A percentile compares a stretch with the other conserved stretches of the same genome.
Conservation (phyloP, 2,113 vertebrate species). For the Stigmatopora argus region DNA sequence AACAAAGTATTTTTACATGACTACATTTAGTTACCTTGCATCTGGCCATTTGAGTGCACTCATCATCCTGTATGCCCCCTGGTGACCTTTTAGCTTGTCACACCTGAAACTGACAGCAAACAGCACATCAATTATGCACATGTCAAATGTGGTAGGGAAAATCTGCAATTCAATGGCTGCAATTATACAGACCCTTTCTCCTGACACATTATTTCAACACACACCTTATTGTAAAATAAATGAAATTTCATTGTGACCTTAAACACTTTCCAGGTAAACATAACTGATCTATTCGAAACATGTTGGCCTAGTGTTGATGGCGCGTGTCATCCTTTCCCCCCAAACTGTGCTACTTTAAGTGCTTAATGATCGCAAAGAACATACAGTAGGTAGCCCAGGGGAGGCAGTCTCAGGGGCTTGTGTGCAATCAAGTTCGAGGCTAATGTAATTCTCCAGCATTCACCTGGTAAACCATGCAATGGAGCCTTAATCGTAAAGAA, state of each 20-base stretch:
- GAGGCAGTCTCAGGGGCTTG: conserved; percentile 14
- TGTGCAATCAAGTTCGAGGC: conserved; percentile 10
- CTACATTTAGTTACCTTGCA: too few species aligned
- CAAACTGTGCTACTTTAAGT: background rate
- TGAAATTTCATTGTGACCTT: conserved; percentile 6
- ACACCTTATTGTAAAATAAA: background rate
- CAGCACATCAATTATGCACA: background rate
- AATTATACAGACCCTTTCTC: conserved; percentile 1
- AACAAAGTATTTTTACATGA: too few species aligned
- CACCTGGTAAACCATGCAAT: background rate
- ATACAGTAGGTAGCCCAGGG: background rate
- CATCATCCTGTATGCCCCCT: too few species aligned
- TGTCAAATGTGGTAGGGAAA: conserved; percentile 7
- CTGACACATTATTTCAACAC: background rate
- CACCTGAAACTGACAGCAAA: too few species aligned
- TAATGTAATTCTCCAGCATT: conserved; percentile 12
- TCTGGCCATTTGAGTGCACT: too few species aligned
- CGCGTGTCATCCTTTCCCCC: background rate
- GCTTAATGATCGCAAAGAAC: conserved; percentile 6
- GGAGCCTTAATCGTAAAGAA: conserved; percentile 23
- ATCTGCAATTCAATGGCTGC: conserved; percentile 14
- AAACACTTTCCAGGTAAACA: background rate
- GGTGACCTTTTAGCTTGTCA: too few species aligned
- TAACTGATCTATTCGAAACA: background rate
- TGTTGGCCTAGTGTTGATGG: background rate